Conservation (phyloP, 2,113 vertebrate genomes). For the Passer montanus region DNA sequence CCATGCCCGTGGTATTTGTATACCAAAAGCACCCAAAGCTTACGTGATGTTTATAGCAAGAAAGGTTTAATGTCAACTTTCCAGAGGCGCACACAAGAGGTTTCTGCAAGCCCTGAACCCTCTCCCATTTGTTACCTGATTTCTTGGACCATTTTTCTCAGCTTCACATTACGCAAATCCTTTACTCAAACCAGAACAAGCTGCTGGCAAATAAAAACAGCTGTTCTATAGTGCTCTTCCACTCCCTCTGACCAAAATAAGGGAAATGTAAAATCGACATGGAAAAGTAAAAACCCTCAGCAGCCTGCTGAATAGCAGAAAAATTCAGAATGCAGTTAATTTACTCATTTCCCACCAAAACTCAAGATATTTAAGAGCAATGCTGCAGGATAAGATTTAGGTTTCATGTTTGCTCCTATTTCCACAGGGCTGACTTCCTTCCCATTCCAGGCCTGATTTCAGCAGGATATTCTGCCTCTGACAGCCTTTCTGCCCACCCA, state of each 20-base stretch:
- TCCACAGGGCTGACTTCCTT: background rate
- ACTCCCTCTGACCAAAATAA: background rate
- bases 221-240: background rate
- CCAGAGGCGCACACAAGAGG: background rate
- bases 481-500: background rate
- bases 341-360: background rate
- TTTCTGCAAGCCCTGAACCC: background rate
- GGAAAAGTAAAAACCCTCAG: background rate
- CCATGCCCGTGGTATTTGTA: background rate
- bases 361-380: background rate
- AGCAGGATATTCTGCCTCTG: background rate
- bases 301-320: background rate
- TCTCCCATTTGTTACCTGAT: background rate
- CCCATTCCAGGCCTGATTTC: background rate
- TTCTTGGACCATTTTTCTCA: background rate
- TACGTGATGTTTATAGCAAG: constrained; percentile 7
- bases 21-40: background rate
- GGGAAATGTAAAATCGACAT: background rate
- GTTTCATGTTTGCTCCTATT: background rate
- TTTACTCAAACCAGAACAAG: background rate
- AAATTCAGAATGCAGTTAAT: background rate
- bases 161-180: background rate
- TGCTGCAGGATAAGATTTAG: background rate
- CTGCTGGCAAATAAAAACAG: background rate
- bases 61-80: background rate